Evolutionary conservation across 1,140 invertebrate species (phyloP).

Genomic region (Musca vetustissima): DNA sequence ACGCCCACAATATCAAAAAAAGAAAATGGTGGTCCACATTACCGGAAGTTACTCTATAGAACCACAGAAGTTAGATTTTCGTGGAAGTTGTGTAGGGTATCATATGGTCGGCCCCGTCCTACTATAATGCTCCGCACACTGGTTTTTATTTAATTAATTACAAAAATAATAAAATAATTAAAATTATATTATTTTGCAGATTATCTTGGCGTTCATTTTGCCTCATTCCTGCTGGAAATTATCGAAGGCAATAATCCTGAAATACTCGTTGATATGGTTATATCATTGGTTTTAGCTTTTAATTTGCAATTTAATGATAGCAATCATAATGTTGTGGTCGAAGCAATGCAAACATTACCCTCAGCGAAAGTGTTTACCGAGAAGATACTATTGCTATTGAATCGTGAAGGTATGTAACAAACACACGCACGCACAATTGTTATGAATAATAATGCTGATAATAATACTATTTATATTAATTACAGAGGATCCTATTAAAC

Average conservation of each 20-base stretch:
- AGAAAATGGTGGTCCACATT: too few relatives aligned
- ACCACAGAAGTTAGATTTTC: too few relatives aligned
- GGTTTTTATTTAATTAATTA: too few relatives aligned
- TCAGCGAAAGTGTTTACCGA: slow-evolving; percentile 86
- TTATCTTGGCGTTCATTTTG: slow-evolving; percentile 76
- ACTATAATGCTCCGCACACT: too few relatives aligned
- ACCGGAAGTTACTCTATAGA: too few relatives aligned
- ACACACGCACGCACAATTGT: too few relatives aligned
- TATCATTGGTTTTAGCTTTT: slow-evolving; percentile 82
- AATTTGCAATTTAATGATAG: slow-evolving; percentile 79
- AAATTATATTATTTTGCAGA: slow-evolving; percentile 57
- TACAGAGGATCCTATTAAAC: slow-evolving; percentile 82
- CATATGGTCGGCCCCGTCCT: too few relatives aligned
- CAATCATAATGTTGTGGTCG: slow-evolving; percentile 74
- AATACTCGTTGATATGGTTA: slow-evolving; percentile 77
- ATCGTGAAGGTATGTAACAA: slow-evolving; percentile 83
- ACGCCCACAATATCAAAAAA: too few relatives aligned
- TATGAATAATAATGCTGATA: too few relatives aligned
- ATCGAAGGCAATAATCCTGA: slow-evolving; percentile 80
- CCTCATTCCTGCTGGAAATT: slow-evolving; percentile 75
- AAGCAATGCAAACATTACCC: slow-evolving; percentile 69
- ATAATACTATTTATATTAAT: slow-evolving; percentile 30
- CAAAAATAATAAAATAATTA: too few relatives aligned
- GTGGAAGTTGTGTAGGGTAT: too few relatives aligned
- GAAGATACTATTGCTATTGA: slow-evolving; percentile 82